These are phyloP conservation scores for Sebastes hubbsi DNA, from an alignment of 2,797 vertebrate species.

Conservation along the genomic window DNA sequence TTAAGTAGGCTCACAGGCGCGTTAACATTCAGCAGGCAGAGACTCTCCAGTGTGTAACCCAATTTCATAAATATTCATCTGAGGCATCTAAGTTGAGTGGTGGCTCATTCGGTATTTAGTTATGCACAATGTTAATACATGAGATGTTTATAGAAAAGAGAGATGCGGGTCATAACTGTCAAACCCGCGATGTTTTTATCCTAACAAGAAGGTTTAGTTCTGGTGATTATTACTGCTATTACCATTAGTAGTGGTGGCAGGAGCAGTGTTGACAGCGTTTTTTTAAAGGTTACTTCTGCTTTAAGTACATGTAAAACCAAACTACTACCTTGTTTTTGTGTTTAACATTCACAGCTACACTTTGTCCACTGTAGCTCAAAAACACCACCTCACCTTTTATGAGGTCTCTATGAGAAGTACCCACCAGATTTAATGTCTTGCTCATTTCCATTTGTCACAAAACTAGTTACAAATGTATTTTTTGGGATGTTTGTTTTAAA, in stretches of 20 bases:
- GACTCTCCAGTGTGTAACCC: slow-evolving; percentile 29
- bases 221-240: background rate
- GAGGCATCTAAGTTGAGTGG: slow-evolving; percentile 34
- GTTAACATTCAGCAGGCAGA: slow-evolving; percentile 44
- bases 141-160: slow-evolving; percentile 35
- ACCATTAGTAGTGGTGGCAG: background rate
- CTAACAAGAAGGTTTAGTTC: slow-evolving; percentile 4
- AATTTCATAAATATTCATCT: slow-evolving; percentile 63
- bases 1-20: slow-evolving; percentile 28
- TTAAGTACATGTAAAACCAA: background rate
- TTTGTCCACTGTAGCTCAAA: background rate
- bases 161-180: slow-evolving; percentile 21
- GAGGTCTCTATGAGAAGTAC: background rate
- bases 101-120: slow-evolving; percentile 50
- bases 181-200: slow-evolving; percentile 26
- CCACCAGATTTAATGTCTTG: background rate
- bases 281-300: slow-evolving; percentile 6
- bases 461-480: background rate
- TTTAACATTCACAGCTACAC: background rate
- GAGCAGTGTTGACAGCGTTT: background rate
- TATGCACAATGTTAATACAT: slow-evolving; percentile 30
- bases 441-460: background rate
- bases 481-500: background rate
- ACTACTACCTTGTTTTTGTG: background rate
- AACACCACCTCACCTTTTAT: background rate